Conservation (phyloP, 2,888 invertebrate species). For the Chrysopilus asiliformis region DNA sequence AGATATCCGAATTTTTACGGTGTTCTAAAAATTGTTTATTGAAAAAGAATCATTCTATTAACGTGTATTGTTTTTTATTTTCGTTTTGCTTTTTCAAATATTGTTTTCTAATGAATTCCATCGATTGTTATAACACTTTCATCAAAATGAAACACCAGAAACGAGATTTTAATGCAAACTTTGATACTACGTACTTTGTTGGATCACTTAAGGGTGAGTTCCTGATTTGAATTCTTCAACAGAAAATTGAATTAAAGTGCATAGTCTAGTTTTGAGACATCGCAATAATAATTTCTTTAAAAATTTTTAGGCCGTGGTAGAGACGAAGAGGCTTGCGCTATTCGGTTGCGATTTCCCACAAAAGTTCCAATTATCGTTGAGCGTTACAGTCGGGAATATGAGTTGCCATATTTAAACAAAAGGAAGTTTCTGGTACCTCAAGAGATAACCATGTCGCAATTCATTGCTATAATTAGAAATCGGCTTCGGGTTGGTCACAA, state of each 20-base stretch:
- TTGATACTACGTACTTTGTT: conserved; percentile 8
- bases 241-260: too few relatives aligned
- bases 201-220: conserved; percentile 10
- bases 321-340: conserved; percentile 66
- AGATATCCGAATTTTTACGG: too few relatives aligned
- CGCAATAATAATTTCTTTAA: too few relatives aligned
- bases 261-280: too few relatives aligned
- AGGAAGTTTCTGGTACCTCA: conserved; percentile 79
- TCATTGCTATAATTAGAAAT: conserved; percentile 60
- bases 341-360: conserved; percentile 61
- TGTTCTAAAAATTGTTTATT: too few relatives aligned
- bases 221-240: too few relatives aligned
- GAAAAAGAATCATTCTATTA: too few relatives aligned
- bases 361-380: conserved; percentile 79
- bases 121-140: conserved; percentile 11
- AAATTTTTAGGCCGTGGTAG: conserved; percentile 5
- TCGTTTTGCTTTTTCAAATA: too few relatives aligned
- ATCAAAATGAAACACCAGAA: conserved; percentile 12
- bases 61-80: too few relatives aligned
- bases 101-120: conserved; percentile 10
- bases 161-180: conserved; percentile 13
- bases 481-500: conserved; percentile 40
- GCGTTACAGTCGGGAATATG: conserved; percentile 62
- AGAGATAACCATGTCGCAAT: conserved; percentile 80
- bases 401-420: conserved; percentile 65